Conservation (phyloP, 2,113 vertebrate species). For the Hystrix brachyura region DNA sequence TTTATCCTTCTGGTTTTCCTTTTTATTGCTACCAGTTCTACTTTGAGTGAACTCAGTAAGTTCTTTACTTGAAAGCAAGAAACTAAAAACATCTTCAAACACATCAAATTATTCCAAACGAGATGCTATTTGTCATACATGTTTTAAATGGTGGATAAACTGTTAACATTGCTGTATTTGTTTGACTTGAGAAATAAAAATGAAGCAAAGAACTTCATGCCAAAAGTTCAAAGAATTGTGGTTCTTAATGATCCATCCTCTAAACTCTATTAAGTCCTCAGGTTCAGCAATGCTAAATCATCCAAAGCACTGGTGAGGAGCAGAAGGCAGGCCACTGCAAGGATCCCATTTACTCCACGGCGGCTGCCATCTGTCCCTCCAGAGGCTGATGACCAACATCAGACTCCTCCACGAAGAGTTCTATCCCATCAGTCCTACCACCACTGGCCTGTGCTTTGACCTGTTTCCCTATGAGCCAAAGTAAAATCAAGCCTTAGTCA, state of each 20-base stretch:
- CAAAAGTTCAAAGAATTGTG: not conserved
- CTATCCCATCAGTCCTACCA: too few species aligned
- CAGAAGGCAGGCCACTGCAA: not conserved
- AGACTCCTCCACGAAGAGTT: not conserved
- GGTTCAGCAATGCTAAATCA: not conserved
- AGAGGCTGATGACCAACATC: too few species aligned
- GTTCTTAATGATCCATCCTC: not conserved
- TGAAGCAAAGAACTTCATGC: not conserved
- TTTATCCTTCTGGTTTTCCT: conserved; percentile 14
- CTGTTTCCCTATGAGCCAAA: too few species aligned
- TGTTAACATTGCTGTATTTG: not conserved
- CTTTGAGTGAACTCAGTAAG: not conserved
- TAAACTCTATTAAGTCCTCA: not conserved
- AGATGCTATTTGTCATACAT: not conserved
- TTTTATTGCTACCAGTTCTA: not conserved
- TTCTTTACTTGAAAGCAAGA: not conserved
- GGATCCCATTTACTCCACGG: not conserved
- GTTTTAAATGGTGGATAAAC: not conserved
- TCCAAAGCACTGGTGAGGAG: not conserved
- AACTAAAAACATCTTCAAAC: conserved; percentile 19
- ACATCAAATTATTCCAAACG: not conserved
- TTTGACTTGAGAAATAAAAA: conserved; percentile 14
- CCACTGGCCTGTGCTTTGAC: too few species aligned
- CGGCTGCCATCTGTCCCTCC: not conserved
- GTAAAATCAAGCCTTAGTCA: not conserved